Percentiles rank a stretch among this genome's conserved stretches.
Evolutionary conservation across 2,888 invertebrate genomes (phyloP).

Genomic region (Micoletzkya japonica): DNA sequence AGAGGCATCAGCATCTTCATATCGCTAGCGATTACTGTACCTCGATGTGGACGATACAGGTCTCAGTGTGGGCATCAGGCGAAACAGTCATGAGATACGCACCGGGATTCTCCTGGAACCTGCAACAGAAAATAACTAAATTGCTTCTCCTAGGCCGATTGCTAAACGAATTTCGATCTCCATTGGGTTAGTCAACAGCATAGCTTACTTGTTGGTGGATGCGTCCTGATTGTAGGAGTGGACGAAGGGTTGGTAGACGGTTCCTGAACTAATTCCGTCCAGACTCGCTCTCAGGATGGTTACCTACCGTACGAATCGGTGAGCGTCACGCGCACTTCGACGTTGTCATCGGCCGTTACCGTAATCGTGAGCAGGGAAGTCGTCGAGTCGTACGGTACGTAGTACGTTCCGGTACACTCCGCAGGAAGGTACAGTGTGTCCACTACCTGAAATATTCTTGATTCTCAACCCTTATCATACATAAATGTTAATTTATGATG

Average conservation of each 20-base stretch:
- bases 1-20: no score
- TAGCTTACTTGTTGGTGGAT: no score
- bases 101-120: slow-evolving; percentile 3
- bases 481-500: background rate
- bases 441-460: slow-evolving; percentile 1
- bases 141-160: no score
- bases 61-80: slow-evolving; percentile 34
- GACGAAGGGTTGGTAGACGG: no score
- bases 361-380: slow-evolving; percentile 11
- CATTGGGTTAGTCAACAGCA: background rate
- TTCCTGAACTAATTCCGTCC: background rate
- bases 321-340: background rate
- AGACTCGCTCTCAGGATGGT: background rate
- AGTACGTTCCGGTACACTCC: slow-evolving; percentile 21
- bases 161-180: background rate
- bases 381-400: slow-evolving; percentile 27
- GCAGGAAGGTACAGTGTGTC: slow-evolving; percentile 19
- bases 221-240: no score
- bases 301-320: slow-evolving; percentile 15
- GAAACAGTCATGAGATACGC: slow-evolving; percentile 38
- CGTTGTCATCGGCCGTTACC: slow-evolving; percentile 1
- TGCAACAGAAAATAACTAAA: no score
- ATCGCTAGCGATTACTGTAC: no score
- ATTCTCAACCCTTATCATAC: background rate
- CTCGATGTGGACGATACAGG: slow-evolving; percentile 45